phyloP scores from a whole-genome alignment of 2,888 invertebrate species.

The Archaeoteleia sp. region DNA sequence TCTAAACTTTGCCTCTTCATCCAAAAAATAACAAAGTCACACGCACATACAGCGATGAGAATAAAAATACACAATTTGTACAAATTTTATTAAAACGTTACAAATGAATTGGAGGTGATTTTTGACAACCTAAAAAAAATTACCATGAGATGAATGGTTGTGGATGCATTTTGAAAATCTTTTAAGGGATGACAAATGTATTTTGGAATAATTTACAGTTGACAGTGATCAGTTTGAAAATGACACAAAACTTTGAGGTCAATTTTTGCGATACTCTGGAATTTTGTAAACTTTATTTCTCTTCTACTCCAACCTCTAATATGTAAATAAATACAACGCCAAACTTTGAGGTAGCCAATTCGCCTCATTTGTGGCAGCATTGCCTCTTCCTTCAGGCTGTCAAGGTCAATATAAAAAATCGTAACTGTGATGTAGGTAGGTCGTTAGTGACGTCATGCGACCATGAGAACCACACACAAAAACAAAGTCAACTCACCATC shows the following conservation, averaged over 20 bases:
- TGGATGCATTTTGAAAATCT: conserved; percentile 24
- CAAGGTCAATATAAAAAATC: conserved; percentile 52
- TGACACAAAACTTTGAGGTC: too few relatives aligned
- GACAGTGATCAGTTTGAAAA: too few relatives aligned
- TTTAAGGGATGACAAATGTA: conserved; percentile 11
- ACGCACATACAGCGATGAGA: too few relatives aligned
- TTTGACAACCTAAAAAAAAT: conserved; percentile 20
- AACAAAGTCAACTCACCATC: conserved; percentile 11
- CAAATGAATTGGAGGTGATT: conserved; percentile 23
- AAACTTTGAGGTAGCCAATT: conserved; percentile 29
- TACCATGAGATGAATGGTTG: conserved; percentile 40
- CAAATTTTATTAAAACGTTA: conserved; percentile 6
- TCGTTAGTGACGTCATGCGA: conserved; percentile 54
- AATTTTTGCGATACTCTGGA: too few relatives aligned
- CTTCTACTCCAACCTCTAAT: too few relatives aligned
- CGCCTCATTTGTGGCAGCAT: too few relatives aligned
- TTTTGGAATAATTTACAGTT: too few relatives aligned
- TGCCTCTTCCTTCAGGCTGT: conserved; percentile 20
- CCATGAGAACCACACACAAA: conserved; percentile 16
- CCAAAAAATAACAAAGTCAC: too few relatives aligned
- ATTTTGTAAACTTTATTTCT: too few relatives aligned
- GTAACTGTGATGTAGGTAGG: conserved; percentile 52
- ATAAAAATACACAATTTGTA: conserved; percentile 2
- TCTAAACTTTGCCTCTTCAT: conserved; percentile 4
- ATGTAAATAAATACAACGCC: too few relatives aligned